phyloP scores from a whole-genome alignment of 2,797 vertebrate species.

The Pyrocephalus nanus region DNA sequence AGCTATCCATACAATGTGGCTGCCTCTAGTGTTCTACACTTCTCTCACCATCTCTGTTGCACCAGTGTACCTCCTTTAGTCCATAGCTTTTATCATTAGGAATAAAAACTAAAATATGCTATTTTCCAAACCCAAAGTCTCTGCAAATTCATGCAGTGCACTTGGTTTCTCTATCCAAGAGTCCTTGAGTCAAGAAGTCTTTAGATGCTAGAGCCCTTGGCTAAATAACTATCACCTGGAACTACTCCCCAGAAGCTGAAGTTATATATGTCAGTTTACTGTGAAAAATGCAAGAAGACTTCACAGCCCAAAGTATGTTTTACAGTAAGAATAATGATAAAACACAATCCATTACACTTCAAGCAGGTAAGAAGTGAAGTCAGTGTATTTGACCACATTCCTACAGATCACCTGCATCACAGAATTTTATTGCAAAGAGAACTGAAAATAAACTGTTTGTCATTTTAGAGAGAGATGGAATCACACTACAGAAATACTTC shows the following conservation, averaged over 20 bases:
- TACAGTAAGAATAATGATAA: not conserved
- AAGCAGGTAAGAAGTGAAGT: not conserved
- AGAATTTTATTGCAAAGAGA: not conserved
- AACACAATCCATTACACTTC: not conserved
- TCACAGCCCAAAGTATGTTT: not conserved
- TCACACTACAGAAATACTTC: not conserved
- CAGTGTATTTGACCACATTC: not conserved
- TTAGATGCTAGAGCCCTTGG: fast-evolving
- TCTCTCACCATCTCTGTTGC: not conserved
- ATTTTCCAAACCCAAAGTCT: not conserved
- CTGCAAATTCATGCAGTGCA: not conserved
- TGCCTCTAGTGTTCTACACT: not conserved
- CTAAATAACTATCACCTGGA: not conserved
- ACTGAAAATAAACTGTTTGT: not conserved
- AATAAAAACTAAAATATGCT: not conserved
- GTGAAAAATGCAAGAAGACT: not conserved
- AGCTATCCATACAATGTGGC: not conserved
- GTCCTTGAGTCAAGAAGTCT: not conserved
- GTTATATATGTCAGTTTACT: not conserved
- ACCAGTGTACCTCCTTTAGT: not conserved
- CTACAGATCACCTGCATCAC: not conserved
- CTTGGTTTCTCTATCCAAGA: not conserved
- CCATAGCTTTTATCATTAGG: not conserved
- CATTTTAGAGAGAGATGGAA: not conserved
- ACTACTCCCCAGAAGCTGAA: not conserved